A percentile compares a stretch with the other conserved stretches of the same genome.
These are phyloP conservation scores for Pogonocichla stellata DNA, from an alignment of 2,113 vertebrate genomes.

Conservation along the genomic window DNA sequence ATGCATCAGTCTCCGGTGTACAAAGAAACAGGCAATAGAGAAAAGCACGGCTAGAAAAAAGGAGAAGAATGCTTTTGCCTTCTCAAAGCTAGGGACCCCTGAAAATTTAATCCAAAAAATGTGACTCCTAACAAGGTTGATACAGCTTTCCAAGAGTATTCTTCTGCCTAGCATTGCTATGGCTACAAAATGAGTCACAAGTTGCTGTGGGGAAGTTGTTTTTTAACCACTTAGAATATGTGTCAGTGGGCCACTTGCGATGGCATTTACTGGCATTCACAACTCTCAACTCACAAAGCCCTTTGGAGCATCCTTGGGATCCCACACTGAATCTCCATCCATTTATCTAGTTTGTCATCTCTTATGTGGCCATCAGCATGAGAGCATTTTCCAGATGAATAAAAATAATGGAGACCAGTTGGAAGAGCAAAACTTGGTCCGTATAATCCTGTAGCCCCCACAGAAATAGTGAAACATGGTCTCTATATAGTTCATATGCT, in stretches of 20 bases:
- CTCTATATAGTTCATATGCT: neutral
- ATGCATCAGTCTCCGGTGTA: neutral
- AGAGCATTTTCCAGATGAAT: neutral
- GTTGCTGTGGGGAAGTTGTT: rapidly evolving
- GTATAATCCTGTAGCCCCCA: neutral
- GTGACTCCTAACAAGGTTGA: neutral
- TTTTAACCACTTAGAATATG: neutral
- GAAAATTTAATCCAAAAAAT: neutral
- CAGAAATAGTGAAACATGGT: neutral
- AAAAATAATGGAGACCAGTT: neutral
- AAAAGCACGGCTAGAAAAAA: neutral
- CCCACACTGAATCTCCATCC: neutral
- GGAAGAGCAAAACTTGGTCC: neutral
- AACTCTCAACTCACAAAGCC: neutral
- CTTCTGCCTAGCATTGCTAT: neutral
- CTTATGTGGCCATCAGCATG: neutral
- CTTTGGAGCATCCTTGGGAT: neutral
- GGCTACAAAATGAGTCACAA: neutral
- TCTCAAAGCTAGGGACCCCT: neutral
- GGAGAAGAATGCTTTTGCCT: neutral
- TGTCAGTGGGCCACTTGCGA: neutral
- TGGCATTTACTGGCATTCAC: neutral
- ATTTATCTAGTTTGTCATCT: neutral
- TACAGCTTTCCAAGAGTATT: neutral
- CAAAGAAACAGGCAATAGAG: neutral